Evolutionary conservation across 2,797 vertebrate genomes (phyloP).

Genomic region (Sylvilagus floridanus): DNA sequence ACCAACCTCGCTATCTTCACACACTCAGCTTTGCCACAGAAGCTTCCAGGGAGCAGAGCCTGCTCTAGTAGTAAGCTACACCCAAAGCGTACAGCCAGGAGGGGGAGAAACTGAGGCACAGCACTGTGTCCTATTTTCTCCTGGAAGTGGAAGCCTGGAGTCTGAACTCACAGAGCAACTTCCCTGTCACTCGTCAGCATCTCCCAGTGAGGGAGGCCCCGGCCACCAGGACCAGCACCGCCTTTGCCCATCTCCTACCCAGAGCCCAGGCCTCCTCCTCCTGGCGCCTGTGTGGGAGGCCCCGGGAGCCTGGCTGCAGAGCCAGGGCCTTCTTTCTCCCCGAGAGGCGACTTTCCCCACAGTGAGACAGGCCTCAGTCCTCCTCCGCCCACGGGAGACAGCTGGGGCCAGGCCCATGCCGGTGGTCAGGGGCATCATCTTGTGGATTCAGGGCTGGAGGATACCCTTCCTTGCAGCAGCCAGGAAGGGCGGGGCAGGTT

Average conservation of each 20-base stretch:
- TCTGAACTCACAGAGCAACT: background rate
- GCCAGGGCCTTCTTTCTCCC: constrained; percentile 50
- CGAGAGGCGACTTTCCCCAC: constrained; percentile 17
- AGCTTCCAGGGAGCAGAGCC: background rate
- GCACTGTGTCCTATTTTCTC: background rate
- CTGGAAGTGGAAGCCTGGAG: background rate
- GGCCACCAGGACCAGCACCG: background rate
- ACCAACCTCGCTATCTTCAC: background rate
- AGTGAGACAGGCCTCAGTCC: constrained; percentile 53
- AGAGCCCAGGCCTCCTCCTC: background rate
- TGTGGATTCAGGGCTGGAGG: background rate
- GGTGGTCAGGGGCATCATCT: background rate
- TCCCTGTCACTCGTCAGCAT: background rate
- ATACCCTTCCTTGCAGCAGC: background rate
- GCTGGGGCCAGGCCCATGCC: constrained; percentile 46
- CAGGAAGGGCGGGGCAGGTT: constrained; percentile 33
- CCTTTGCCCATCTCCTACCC: background rate
- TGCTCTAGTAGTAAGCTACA: too few species aligned
- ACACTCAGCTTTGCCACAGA: too few species aligned
- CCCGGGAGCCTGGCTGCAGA: constrained; percentile 43
- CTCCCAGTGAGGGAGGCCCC: background rate
- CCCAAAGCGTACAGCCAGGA: background rate
- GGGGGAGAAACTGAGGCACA: background rate
- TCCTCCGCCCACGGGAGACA: constrained; percentile 41
- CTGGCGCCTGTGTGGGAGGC: constrained; percentile 70